These are phyloP conservation scores for Morpho achilles DNA, from an alignment of 2,888 invertebrate genomes.

Conservation along the genomic window DNA sequence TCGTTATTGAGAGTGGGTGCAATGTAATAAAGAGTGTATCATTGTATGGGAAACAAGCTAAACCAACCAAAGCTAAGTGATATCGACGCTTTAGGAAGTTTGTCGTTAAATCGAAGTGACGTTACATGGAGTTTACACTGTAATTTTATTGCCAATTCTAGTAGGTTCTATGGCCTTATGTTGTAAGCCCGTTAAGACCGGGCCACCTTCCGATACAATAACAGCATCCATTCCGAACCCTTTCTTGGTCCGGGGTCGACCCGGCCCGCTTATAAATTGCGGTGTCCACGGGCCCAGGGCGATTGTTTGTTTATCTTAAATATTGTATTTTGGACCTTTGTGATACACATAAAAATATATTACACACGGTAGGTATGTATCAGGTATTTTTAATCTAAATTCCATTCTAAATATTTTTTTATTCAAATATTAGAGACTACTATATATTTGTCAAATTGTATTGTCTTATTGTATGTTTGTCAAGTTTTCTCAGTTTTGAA, in stretches of 20 bases:
- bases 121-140: too few relatives aligned
- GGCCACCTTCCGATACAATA: constrained; percentile 78
- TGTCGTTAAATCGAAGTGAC: too few relatives aligned
- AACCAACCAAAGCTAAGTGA: too few relatives aligned
- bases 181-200: constrained; percentile 43
- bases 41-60: too few relatives aligned
- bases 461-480: too few relatives aligned
- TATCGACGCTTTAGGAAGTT: too few relatives aligned
- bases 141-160: constrained; percentile 13
- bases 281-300: constrained; percentile 64
- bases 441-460: too few relatives aligned
- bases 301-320: constrained; percentile 48
- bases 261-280: constrained; percentile 68
- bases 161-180: not conserved
- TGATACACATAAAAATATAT: constrained; percentile 24
- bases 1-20: too few relatives aligned
- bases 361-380: constrained; percentile 8
- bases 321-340: constrained; percentile 36
- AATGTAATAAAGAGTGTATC: too few relatives aligned
- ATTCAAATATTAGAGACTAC: too few relatives aligned
- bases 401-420: too few relatives aligned
- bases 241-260: constrained; percentile 49
- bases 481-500: too few relatives aligned
- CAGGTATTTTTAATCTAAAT: not conserved
- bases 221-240: constrained; percentile 65